phyloP scores from a whole-genome alignment of 1,140 invertebrate species.

The Cataglyphis hispanica region DNA sequence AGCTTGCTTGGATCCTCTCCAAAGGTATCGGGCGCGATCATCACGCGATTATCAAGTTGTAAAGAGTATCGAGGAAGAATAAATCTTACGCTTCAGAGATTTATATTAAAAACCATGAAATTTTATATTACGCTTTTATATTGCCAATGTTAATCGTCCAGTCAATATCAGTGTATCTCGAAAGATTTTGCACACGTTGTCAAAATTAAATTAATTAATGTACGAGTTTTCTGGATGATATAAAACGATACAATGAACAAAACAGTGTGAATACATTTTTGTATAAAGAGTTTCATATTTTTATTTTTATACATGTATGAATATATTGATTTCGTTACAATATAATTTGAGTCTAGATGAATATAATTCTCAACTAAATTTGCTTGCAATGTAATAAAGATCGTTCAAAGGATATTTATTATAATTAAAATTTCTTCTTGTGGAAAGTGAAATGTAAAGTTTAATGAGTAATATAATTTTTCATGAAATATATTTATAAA shows the following conservation, averaged over 20 bases:
- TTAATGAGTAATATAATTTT: too few relatives aligned
- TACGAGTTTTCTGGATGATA: neutral
- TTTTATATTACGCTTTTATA: neutral
- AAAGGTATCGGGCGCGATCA: slow-evolving; percentile 88
- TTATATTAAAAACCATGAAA: neutral
- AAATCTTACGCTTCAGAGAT: neutral
- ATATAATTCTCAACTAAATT: too few relatives aligned
- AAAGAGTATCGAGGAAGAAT: neutral
- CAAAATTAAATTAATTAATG: neutral
- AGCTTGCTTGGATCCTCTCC: slow-evolving; percentile 90
- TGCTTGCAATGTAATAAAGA: too few relatives aligned
- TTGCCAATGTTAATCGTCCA: neutral
- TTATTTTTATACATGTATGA: too few relatives aligned
- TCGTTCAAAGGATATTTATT: too few relatives aligned
- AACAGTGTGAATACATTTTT: neutral
- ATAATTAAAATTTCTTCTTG: too few relatives aligned
- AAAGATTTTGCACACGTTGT: neutral
- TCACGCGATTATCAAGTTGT: neutral
- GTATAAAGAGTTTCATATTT: too few relatives aligned
- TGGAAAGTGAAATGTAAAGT: too few relatives aligned
- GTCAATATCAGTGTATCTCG: neutral
- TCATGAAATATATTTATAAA: neutral
- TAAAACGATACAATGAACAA: neutral
- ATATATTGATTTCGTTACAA: too few relatives aligned
- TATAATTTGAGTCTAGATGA: too few relatives aligned